Evolutionary conservation across 2,797 vertebrate genomes (phyloP), one percentile per base, ranked within the genome.

Genomic region (Phylloscopus collybita): DNA sequence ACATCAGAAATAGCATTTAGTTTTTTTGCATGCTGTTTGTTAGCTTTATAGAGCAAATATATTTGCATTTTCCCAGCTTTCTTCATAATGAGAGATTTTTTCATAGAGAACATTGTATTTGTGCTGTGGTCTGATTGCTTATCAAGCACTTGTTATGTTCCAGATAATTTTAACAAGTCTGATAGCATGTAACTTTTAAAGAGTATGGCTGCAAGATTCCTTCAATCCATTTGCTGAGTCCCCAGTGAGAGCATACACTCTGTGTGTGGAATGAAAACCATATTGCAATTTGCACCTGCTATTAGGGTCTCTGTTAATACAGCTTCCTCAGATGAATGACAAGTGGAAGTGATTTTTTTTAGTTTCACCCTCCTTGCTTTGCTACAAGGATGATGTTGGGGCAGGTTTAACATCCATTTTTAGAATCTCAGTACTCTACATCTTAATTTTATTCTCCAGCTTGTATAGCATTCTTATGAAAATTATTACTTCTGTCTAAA

Each of bases 281-380:
- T 73, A 73, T 66, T 76, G 64, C 60, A 82, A 42, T 81, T 92
- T 93, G 44, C 44, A 69, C 80, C 65, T 95, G 72, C 53, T 67
- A 16, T 73, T 95, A 69, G 27, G 36, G 71, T 92, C 54, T 91
- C 50, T 96, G 91, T 71, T 92, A 93, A 92, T 93, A 95, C 84
- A 93, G 88, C 92, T 97, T 98, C 89, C 85, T 65, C 93, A 95
- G 92, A 45, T 60, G 72, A 94, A 81, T 88, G 21, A 66, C 54
- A 70, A 74, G 32, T 61, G 25, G 64, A 80, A 84, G 30, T 72
- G 69, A n/a, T 61, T 54, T 69, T 67, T 75, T 71, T 53, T 40
- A n/a, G 75, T 78, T 36, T 16, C 10, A 50, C 38, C 25, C 32
- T 70, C 26, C 16, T 69, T 88, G 18, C 47, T 70, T 78, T 81